Evolutionary conservation across 2,797 vertebrate species (phyloP).

Genomic region (Microctenopoma steveboyesi): DNA sequence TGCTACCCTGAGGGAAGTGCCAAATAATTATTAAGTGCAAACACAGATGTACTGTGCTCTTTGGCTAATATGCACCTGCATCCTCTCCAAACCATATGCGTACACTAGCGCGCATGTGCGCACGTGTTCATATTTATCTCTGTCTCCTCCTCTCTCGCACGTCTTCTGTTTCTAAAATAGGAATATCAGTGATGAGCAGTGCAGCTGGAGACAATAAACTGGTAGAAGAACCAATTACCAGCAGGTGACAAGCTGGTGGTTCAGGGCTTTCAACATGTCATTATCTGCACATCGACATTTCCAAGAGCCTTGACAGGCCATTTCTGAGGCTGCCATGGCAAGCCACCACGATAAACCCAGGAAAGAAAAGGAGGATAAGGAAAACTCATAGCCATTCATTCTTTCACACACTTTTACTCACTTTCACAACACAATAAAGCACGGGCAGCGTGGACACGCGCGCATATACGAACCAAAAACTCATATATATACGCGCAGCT

Average conservation of each 20-base stretch:
- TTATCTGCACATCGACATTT: conserved; percentile 94
- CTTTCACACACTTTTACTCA: conserved; percentile 24
- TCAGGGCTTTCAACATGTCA: conserved; percentile 92
- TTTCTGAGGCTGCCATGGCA: conserved; percentile 78
- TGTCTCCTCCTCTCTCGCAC: conserved; percentile 36
- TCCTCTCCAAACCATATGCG: conserved; percentile 30
- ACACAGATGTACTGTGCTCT: conserved; percentile 10
- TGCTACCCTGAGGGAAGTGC: not conserved
- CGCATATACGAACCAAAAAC: not conserved
- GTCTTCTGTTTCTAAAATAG: conserved; percentile 75
- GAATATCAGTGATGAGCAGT: conserved; percentile 86
- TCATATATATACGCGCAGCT: conserved; percentile 3
- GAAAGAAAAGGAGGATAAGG: conserved; percentile 18
- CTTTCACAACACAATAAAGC: conserved; percentile 13
- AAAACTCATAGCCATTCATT: conserved; percentile 51
- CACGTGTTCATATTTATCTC: conserved; percentile 53
- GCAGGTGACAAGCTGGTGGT: conserved; percentile 89
- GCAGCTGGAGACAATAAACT: conserved; percentile 95
- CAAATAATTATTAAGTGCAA: conserved; percentile 34
- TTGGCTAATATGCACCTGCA: conserved; percentile 56
- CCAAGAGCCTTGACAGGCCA: conserved; percentile 82
- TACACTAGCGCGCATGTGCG: not conserved
- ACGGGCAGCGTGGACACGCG: not conserved
- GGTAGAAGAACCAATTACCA: conserved; percentile 92
- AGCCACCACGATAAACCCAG: conserved; percentile 75